Base-by-base conservation (phyloP, 2,888 invertebrate genomes). In the Drosophila gaucha region DNA sequence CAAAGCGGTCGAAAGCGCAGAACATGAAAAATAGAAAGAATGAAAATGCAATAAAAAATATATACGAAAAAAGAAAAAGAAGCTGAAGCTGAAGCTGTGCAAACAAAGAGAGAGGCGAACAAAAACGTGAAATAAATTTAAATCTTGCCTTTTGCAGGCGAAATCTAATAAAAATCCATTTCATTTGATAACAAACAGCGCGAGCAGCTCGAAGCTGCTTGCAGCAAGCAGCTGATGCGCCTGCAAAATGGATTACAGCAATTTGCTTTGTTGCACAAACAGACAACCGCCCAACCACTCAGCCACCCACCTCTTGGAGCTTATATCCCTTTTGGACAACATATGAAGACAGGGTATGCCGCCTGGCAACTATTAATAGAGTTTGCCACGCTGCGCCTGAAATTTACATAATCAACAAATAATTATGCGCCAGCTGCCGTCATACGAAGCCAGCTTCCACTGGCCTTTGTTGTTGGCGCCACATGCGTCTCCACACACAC, bases 261-360 rank as follows among this genome's bases (percentile, higher is more conserved):
- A 83, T 83, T 86, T 83, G 83, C 86, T 82, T 82, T 80, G 83
- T 83, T 85, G 83, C 83, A 79, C 82, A 85, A 85, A 80, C 80
- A 84, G 74, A 39, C 55, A 50, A 26, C 46, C 22, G n/a, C 22
- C 10, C 10, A 18, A 8, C 36, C 4, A 24, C 31, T 16, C 10
- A 0, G 6, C 12, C 50, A 22, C 5, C 44, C 44, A 44, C n/a
- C 55, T 47, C 70, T 57, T 59, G 66, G 50, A 10, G 43, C 26
- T n/a, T 18, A 43, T 57, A 28, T 56, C 6, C 20, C 44, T 12
- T n/a, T 41, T 14, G 35, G 41, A 14, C 30, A 46, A 57, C 50
- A 31, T 49, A 49, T 52, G 18, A 8, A 52, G 59, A 60, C 56
- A 54, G 50, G 30, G 51, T 36, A 47, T 31, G 14, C 14, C 54